Evolutionary conservation across 2,113 vertebrate genomes (phyloP).

Genomic region (Salvator merianae): DNA sequence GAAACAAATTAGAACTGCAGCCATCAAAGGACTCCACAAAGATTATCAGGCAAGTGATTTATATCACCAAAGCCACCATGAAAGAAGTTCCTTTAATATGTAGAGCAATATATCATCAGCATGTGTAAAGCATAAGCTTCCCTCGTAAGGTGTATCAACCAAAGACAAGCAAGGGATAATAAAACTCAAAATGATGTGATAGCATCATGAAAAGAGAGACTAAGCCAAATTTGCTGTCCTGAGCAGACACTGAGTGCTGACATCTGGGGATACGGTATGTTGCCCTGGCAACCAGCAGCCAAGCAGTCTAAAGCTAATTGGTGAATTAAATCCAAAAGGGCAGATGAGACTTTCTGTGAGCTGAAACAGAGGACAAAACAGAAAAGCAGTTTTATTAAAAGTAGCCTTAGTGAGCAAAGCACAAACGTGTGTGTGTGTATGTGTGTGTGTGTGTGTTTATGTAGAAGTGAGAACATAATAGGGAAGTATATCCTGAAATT

Average conservation of each 20-base stretch:
- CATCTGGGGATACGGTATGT: background rate
- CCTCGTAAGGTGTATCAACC: background rate
- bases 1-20: background rate
- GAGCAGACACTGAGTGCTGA: background rate
- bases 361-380: background rate
- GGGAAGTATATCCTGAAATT: background rate
- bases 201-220: background rate
- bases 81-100: background rate
- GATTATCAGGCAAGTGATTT: background rate
- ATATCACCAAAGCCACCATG: background rate
- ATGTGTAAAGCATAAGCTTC: background rate
- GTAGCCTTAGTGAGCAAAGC: background rate
- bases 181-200: background rate
- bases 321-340: slow-evolving; percentile 1
- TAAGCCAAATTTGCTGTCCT: background rate
- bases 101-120: background rate
- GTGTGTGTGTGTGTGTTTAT: no score
- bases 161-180: background rate
- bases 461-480: no score
- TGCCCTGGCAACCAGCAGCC: slow-evolving; percentile 5
- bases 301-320: background rate
- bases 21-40: background rate
- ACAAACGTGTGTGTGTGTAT: background rate
- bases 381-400: background rate
- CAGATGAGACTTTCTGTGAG: background rate